Evolutionary conservation across 2,797 vertebrate genomes (phyloP).

Genomic region (Pipistrellus kuhlii): DNA sequence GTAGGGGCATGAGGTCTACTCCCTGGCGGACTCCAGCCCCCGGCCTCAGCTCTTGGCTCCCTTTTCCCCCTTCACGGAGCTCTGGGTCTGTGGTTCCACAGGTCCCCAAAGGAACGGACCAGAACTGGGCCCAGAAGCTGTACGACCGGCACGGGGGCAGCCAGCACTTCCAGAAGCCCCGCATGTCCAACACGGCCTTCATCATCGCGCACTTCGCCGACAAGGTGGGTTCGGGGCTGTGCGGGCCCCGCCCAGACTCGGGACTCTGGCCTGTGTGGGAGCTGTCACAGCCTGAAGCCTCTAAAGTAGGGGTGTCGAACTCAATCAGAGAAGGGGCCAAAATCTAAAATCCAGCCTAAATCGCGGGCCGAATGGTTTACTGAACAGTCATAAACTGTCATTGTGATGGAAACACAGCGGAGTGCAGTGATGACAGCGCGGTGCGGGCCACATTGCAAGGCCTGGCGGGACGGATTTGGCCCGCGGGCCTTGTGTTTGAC

Average conservation of each 20-base stretch:
- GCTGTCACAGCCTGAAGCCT: not conserved
- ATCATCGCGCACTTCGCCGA: constrained; percentile 96
- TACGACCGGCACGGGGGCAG: constrained; percentile 90
- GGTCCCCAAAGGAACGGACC: constrained; percentile 97
- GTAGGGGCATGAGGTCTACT: not conserved
- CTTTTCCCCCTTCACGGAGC: not conserved
- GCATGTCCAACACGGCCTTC: constrained; percentile 96
- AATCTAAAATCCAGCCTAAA: too few relatives aligned
- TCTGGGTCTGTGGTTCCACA: constrained; percentile 75
- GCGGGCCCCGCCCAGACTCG: fast-evolving
- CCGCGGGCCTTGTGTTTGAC: too few relatives aligned
- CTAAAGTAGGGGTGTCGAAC: too few relatives aligned
- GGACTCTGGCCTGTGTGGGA: not conserved
- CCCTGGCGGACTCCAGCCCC: not conserved
- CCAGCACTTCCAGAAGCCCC: constrained; percentile 96
- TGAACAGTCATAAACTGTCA: too few relatives aligned
- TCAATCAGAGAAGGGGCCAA: too few relatives aligned
- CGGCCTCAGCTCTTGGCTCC: not conserved
- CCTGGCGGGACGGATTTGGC: too few relatives aligned
- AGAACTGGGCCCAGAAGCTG: constrained; percentile 97
- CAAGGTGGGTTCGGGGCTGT: constrained; percentile 87
- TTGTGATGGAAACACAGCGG: too few relatives aligned
- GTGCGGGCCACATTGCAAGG: too few relatives aligned
- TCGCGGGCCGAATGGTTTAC: too few relatives aligned
- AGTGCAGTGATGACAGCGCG: too few relatives aligned